These are phyloP conservation scores for Rugalucina vietnamica DNA, from an alignment of 2,888 invertebrate species.

Conservation along the genomic window DNA sequence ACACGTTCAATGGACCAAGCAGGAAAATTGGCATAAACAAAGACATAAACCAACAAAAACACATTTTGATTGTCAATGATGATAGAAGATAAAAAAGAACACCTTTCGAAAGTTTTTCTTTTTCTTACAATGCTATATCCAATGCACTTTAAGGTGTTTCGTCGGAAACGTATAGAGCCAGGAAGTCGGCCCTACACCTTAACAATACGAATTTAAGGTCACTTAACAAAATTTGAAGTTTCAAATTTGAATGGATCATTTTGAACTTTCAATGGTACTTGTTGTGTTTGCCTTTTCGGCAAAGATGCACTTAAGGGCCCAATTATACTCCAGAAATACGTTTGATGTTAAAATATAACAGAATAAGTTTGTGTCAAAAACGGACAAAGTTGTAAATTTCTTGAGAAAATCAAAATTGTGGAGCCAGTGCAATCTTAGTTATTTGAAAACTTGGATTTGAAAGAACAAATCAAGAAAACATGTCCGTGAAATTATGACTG, in stretches of 20 bases:
- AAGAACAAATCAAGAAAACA: too few species aligned
- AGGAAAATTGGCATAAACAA: not conserved
- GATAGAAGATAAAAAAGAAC: too few species aligned
- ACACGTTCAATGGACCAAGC: not conserved
- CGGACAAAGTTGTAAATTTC: not conserved
- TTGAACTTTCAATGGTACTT: not conserved
- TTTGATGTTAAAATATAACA: not conserved
- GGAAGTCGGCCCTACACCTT: too few species aligned
- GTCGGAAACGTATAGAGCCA: too few species aligned
- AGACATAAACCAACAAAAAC: not conserved
- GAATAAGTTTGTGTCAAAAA: not conserved
- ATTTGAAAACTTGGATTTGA: not conserved
- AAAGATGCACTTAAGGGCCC: not conserved
- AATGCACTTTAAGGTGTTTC: too few species aligned
- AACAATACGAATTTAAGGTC: too few species aligned
- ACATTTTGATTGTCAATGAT: too few species aligned
- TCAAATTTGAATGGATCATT: too few species aligned
- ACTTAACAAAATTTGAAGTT: too few species aligned
- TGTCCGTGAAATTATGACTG: too few species aligned
- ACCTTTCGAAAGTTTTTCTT: too few species aligned
- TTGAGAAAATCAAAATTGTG: not conserved
- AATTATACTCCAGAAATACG: not conserved
- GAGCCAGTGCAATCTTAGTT: not conserved
- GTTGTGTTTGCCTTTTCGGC: slow-evolving; percentile 30
- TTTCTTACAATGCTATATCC: too few species aligned